Percentiles rank a stretch among this genome's conserved stretches.
These are phyloP conservation scores for Clistopyga incitator DNA, from an alignment of 2,888 invertebrate species.

Conservation along the genomic window DNA sequence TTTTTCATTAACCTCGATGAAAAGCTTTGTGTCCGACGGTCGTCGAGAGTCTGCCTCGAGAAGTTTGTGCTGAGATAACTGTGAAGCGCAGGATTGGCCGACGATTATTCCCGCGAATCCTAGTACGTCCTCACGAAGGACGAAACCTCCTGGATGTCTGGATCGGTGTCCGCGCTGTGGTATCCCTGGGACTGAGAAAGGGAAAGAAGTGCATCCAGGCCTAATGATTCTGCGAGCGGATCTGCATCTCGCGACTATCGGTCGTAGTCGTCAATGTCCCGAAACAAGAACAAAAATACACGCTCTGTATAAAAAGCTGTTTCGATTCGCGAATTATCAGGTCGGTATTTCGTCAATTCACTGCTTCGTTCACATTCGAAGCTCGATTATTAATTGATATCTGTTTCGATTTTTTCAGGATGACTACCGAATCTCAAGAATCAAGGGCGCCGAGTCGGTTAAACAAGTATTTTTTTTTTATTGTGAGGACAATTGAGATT, in stretches of 20 bases:
- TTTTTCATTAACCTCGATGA: slow-evolving; percentile 20
- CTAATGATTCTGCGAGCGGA: slow-evolving; percentile 78
- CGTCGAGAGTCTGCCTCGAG: slow-evolving; percentile 25
- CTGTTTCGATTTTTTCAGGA: background rate
- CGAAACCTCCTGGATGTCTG: slow-evolving; percentile 79
- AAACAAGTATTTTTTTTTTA: too few relatives aligned
- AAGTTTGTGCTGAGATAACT: slow-evolving; percentile 50
- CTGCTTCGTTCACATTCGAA: slow-evolving; percentile 1
- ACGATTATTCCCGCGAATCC: slow-evolving; percentile 5
- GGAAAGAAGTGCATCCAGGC: slow-evolving; percentile 82
- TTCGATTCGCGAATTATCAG: background rate
- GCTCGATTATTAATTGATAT: background rate
- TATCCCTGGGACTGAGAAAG: slow-evolving; percentile 82
- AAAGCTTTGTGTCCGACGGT: background rate
- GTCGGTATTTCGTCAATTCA: background rate
- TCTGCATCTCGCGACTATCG: slow-evolving; percentile 73
- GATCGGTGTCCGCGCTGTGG: slow-evolving; percentile 80
- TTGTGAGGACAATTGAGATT: too few relatives aligned
- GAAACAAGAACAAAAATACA: slow-evolving; percentile 62
- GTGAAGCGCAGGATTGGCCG: slow-evolving; percentile 6
- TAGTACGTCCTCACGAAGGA: slow-evolving; percentile 80
- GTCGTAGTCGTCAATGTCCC: slow-evolving; percentile 38
- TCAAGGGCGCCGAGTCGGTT: too few relatives aligned
- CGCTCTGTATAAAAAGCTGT: slow-evolving; percentile 54
- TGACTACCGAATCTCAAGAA: background rate